phyloP scores from a whole-genome alignment of 2,888 invertebrate species.

The Nineta flava region DNA sequence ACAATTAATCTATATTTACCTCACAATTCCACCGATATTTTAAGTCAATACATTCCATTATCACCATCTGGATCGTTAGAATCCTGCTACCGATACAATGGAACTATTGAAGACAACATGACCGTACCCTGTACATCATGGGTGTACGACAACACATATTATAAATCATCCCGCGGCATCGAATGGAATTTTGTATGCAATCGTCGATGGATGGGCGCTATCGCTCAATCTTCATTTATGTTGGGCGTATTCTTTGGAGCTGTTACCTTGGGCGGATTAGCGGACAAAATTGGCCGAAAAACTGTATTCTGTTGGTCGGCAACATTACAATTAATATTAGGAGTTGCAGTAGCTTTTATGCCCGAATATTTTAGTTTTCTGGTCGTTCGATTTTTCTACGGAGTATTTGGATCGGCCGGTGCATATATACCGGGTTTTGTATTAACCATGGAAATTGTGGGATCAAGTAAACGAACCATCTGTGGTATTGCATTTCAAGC shows the following conservation, averaged over 20 bases:
- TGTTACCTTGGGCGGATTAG: constrained; percentile 57
- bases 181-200: constrained; percentile 76
- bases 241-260: constrained; percentile 70
- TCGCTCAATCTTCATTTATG: constrained; percentile 68
- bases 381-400: constrained; percentile 49
- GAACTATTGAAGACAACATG: constrained; percentile 16
- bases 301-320: constrained; percentile 64
- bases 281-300: constrained; percentile 68
- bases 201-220: constrained; percentile 62
- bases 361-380: constrained; percentile 63
- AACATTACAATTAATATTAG: constrained; percentile 49
- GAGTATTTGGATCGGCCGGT: constrained; percentile 73
- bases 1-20: constrained; percentile 9
- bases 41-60: constrained; percentile 35
- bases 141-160: constrained; percentile 59
- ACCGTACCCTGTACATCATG: constrained; percentile 35
- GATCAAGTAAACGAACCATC: constrained; percentile 58
- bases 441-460: constrained; percentile 69
- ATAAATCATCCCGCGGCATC: constrained; percentile 54
- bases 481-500: constrained; percentile 70
- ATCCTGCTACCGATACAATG: constrained; percentile 38
- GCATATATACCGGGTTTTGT: constrained; percentile 46
- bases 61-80: constrained; percentile 40
- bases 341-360: constrained; percentile 51
- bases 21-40: constrained; percentile 37